Percentiles rank a stretch among this genome's conserved stretches.
These are phyloP conservation scores for Chloroceryle inda DNA, from an alignment of 2,797 vertebrate genomes.

Conservation along the genomic window DNA sequence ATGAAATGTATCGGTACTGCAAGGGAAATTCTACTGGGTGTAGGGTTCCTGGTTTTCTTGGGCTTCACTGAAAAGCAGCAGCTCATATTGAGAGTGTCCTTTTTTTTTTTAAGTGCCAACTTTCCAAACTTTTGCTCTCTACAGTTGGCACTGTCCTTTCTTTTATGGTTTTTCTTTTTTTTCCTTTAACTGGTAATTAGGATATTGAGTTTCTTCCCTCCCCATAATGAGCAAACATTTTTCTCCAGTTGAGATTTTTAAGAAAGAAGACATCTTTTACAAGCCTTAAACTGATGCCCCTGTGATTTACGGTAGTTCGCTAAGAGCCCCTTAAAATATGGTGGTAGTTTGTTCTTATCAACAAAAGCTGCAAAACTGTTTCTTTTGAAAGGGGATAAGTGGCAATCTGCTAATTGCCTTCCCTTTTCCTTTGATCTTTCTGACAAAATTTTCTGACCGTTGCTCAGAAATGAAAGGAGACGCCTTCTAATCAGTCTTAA, in stretches of 20 bases:
- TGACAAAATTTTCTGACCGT: neutral
- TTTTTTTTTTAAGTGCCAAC: neutral
- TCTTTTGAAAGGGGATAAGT: slow-evolving; percentile 28
- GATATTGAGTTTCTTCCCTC: neutral
- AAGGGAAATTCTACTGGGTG: too few species aligned
- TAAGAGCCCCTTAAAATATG: neutral
- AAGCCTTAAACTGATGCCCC: neutral
- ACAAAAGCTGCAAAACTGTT: slow-evolving; percentile 7
- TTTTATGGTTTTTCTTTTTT: neutral
- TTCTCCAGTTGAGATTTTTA: neutral
- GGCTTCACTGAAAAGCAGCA: neutral
- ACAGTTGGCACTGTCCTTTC: neutral
- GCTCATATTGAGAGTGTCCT: neutral
- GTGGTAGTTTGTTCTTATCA: neutral
- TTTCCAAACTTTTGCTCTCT: neutral
- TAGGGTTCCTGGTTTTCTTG: neutral
- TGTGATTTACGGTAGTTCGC: neutral
- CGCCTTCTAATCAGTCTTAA: neutral
- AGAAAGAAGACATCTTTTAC: neutral
- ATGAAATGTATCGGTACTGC: neutral
- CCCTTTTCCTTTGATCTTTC: slow-evolving; percentile 32
- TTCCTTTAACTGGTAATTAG: neutral
- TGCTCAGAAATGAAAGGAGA: neutral
- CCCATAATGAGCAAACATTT: neutral
- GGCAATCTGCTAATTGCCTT: slow-evolving; percentile 49